A percentile compares a stretch with the other conserved stretches of the same genome.
Evolutionary conservation across 2,888 invertebrate genomes (phyloP).

Genomic region (Cephus sareptanus): DNA sequence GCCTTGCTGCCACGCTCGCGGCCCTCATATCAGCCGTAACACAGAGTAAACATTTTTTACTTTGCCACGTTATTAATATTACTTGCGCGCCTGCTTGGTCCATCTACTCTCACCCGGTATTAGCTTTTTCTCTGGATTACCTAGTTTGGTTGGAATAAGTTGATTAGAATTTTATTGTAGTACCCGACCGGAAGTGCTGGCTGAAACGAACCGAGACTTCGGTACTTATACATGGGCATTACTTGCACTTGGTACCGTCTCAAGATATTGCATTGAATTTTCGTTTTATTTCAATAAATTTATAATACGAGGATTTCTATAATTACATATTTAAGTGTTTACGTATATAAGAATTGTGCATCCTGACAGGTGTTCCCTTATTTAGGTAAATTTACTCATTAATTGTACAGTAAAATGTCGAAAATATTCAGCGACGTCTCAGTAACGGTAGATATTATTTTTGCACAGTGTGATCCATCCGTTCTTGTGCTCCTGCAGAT

Average conservation of each 20-base stretch:
- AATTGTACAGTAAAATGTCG: neutral
- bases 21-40: conserved; percentile 62
- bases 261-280: neutral
- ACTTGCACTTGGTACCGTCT: neutral
- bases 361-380: neutral
- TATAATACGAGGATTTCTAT: neutral
- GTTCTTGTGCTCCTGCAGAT: neutral
- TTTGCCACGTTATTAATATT: conserved; percentile 64
- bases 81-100: conserved; percentile 42
- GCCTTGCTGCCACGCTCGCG: conserved; percentile 58
- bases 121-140: conserved; percentile 18
- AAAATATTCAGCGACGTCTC: neutral
- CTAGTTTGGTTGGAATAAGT: conserved; percentile 1
- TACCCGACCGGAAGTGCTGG: neutral
- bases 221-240: neutral
- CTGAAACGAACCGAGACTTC: neutral
- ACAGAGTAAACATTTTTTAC: conserved; percentile 65
- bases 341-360: neutral
- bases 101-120: conserved; percentile 31
- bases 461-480: neutral
- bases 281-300: neutral
- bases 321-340: neutral
- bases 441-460: neutral
- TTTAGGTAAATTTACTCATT: neutral
- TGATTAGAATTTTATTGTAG: neutral